Evolutionary conservation across 2,797 vertebrate genomes (phyloP).

Genomic region (Dryobates pubescens): DNA sequence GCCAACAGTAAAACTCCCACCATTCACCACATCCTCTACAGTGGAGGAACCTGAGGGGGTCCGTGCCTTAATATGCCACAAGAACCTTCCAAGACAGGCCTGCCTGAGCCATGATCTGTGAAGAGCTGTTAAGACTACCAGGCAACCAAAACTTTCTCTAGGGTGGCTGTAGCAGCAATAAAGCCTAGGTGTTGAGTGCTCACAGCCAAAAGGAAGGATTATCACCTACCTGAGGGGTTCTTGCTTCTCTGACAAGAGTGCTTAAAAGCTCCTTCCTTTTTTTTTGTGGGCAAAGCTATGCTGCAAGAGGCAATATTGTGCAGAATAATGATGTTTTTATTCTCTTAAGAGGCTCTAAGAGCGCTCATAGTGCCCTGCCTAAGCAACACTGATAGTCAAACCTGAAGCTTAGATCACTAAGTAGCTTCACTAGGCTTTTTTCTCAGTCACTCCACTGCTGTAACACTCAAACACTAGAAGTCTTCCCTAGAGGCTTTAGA

Average conservation of each 20-base stretch:
- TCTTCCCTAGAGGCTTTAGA: background rate
- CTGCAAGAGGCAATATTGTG: background rate
- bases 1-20: background rate
- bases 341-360: conserved; percentile 35
- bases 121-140: background rate
- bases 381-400: conserved; percentile 36
- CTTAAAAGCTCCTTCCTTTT: background rate
- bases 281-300: background rate
- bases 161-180: background rate
- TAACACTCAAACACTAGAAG: background rate
- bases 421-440: conserved; percentile 20
- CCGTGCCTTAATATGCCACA: no score
- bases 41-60: background rate
- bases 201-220: background rate
- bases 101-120: background rate
- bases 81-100: background rate
- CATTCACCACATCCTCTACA: background rate
- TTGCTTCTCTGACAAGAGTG: background rate
- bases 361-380: conserved; percentile 16
- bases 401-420: conserved; percentile 45
- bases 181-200: background rate
- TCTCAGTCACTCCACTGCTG: background rate
- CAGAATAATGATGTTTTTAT: conserved; percentile 20
- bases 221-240: background rate
- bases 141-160: background rate